phyloP scores from a whole-genome alignment of 2,113 vertebrate species.

The Oncorhynchus kisutch region DNA sequence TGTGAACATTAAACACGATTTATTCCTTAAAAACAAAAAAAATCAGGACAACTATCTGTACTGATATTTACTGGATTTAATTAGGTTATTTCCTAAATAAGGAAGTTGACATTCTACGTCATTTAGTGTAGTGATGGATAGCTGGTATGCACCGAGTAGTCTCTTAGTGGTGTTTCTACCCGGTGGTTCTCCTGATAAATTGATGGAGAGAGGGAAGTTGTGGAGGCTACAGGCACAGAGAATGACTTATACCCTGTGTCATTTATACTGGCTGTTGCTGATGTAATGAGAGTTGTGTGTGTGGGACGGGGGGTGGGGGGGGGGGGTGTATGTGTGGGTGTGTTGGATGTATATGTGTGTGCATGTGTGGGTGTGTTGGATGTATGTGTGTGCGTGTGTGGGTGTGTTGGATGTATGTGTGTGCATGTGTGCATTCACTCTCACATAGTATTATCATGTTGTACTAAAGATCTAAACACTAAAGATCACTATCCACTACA shows the following conservation, averaged over 20 bases:
- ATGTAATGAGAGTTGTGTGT: not conserved
- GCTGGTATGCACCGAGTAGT: not conserved
- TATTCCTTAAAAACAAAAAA: not conserved
- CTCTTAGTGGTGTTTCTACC: not conserved
- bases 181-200: constrained; percentile 5
- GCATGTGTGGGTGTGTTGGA: not conserved
- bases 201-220: constrained; percentile 1
- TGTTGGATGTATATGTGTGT: not conserved
- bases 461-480: not conserved
- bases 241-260: constrained; percentile 14
- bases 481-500: not conserved
- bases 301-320: not conserved
- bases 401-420: no score
- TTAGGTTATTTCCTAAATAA: not conserved
- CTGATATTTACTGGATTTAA: not conserved
- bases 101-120: not conserved
- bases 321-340: no score
- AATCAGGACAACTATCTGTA: not conserved
- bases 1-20: not conserved
- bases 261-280: constrained; percentile 1
- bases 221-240: not conserved
- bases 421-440: no score
- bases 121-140: not conserved
- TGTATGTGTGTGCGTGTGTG: not conserved
- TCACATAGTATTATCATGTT: no score